Evolutionary conservation across 2,797 vertebrate species (phyloP).

Genomic region (Lycodopsis pacificus): DNA sequence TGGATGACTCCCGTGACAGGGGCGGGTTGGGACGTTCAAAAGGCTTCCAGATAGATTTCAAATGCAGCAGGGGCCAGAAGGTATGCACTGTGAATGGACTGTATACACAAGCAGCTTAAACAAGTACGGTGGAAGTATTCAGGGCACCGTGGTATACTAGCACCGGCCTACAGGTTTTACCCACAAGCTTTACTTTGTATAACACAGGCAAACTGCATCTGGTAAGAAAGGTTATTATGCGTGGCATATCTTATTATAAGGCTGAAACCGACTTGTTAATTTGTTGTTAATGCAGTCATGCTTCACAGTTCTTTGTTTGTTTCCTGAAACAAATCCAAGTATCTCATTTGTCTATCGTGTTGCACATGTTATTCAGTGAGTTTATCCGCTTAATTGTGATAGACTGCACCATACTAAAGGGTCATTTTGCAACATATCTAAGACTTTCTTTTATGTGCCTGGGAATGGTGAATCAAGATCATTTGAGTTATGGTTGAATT

Average conservation of each 20-base stretch:
- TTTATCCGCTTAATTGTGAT: background rate
- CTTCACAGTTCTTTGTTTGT: background rate
- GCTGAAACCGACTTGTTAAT: background rate
- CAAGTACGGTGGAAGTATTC: slow-evolving; percentile 53
- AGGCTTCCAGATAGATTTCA: slow-evolving; percentile 63
- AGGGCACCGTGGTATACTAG: slow-evolving; percentile 44
- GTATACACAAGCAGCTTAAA: slow-evolving; percentile 61
- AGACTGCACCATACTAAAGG: background rate
- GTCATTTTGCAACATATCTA: background rate
- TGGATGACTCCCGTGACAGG: slow-evolving; percentile 55
- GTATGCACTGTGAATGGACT: slow-evolving; percentile 57
- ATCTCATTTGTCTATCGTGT: background rate
- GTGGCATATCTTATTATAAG: background rate
- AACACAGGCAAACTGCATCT: slow-evolving; percentile 9
- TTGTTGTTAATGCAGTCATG: slow-evolving; percentile 2
- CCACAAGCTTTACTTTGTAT: background rate
- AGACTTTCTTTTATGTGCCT: background rate
- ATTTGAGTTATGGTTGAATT: background rate
- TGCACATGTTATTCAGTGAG: background rate
- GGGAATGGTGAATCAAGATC: background rate
- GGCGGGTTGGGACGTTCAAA: slow-evolving; percentile 59
- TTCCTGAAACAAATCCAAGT: background rate
- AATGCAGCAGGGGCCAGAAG: slow-evolving; percentile 54
- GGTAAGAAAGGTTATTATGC: slow-evolving; percentile 7
- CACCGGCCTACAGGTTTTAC: background rate